A percentile compares a stretch with the other conserved stretches of the same genome.
These are phyloP conservation scores for Dendrolimus kikuchii DNA, from an alignment of 1,140 invertebrate genomes.

Conservation along the genomic window DNA sequence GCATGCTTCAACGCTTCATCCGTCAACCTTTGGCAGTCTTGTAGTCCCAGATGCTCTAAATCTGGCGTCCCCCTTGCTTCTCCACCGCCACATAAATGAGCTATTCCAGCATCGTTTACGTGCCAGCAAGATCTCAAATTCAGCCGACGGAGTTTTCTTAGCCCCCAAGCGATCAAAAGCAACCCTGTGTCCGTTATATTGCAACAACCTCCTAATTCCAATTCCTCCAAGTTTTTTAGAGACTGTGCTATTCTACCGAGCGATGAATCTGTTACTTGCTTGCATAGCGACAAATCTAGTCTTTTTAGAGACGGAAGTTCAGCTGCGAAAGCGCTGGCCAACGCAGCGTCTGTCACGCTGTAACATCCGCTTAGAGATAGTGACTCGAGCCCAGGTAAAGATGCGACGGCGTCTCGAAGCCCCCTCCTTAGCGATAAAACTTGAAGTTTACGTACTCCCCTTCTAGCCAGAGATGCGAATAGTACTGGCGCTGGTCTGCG, in stretches of 20 bases:
- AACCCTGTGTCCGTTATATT: slow-evolving; percentile 92
- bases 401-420: slow-evolving; percentile 89
- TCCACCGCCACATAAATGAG: slow-evolving; percentile 85
- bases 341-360: slow-evolving; percentile 87
- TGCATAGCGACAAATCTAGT: slow-evolving; percentile 93
- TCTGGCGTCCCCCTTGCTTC: slow-evolving; percentile 79
- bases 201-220: slow-evolving; percentile 92
- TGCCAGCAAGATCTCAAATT: slow-evolving; percentile 94
- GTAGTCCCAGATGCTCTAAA: slow-evolving; percentile 89
- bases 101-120: slow-evolving; percentile 91
- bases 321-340: slow-evolving; percentile 85
- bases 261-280: slow-evolving; percentile 92
- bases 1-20: slow-evolving; percentile 92
- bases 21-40: slow-evolving; percentile 94
- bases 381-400: slow-evolving; percentile 89
- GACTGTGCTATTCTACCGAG: slow-evolving; percentile 87
- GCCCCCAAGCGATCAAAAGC: slow-evolving; percentile 87
- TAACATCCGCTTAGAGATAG: slow-evolving; percentile 95
- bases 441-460: slow-evolving; percentile 92
- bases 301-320: slow-evolving; percentile 82
- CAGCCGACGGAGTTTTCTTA: slow-evolving; percentile 86
- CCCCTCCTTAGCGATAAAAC: slow-evolving; percentile 88
- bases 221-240: slow-evolving; percentile 88
- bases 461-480: slow-evolving; percentile 87
- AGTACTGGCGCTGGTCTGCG: slow-evolving; percentile 86